Conservation (phyloP, 2,888 invertebrate species). For the Agrotis clavis region DNA sequence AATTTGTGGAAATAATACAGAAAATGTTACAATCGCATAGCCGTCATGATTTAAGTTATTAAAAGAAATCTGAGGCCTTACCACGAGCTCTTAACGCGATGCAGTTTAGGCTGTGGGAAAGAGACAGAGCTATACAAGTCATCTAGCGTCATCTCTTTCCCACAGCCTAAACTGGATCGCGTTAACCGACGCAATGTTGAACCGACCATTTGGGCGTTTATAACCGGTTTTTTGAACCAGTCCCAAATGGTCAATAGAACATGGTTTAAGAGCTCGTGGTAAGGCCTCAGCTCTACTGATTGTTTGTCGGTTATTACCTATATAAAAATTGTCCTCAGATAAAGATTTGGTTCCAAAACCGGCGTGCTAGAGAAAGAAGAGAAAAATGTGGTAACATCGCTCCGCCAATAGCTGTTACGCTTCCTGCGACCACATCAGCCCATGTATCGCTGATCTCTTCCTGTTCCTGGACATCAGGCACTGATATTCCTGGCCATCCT, state of each 20-base stretch:
- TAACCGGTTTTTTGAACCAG: too few relatives aligned
- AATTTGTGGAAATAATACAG: slow-evolving; percentile 1
- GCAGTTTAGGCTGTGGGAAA: too few relatives aligned
- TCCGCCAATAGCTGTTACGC: slow-evolving; percentile 80
- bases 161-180: too few relatives aligned
- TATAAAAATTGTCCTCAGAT: slow-evolving; percentile 75
- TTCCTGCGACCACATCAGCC: slow-evolving; percentile 76
- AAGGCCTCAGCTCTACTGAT: too few relatives aligned
- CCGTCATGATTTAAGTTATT: neutral
- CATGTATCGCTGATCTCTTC: slow-evolving; percentile 43
- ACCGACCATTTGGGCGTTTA: too few relatives aligned
- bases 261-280: too few relatives aligned
- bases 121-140: too few relatives aligned
- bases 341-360: slow-evolving; percentile 96
- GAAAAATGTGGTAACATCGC: slow-evolving; percentile 88
- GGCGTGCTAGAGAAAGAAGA: slow-evolving; percentile 94
- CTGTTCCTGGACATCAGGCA: slow-evolving; percentile 49
- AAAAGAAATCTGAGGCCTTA: neutral
- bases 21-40: neutral
- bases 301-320: neutral
- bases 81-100: too few relatives aligned
- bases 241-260: too few relatives aligned
- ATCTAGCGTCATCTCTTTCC: too few relatives aligned
- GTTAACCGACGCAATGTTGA: too few relatives aligned
- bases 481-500: slow-evolving; percentile 9